These are phyloP conservation scores for Sandelia bainsii DNA, from an alignment of 2,797 vertebrate genomes.

Conservation along the genomic window DNA sequence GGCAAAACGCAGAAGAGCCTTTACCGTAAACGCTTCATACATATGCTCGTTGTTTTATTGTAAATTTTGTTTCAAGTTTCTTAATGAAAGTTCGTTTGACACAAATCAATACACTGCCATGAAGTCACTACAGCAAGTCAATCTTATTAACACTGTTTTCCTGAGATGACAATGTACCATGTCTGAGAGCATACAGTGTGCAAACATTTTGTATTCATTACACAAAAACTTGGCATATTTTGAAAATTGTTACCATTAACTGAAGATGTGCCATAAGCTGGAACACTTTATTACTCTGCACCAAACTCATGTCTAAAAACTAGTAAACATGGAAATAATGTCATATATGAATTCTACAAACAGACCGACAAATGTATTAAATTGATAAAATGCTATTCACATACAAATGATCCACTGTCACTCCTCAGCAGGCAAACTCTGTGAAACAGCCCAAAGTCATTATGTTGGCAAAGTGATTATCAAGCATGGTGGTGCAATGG, in stretches of 20 bases:
- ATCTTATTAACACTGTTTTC: slow-evolving; percentile 69
- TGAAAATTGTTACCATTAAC: slow-evolving; percentile 50
- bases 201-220: slow-evolving; percentile 42
- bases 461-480: slow-evolving; percentile 49
- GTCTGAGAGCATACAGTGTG: slow-evolving; percentile 54
- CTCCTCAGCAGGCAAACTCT: slow-evolving; percentile 52
- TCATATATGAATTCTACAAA: slow-evolving; percentile 52
- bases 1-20: background rate
- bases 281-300: slow-evolving; percentile 39
- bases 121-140: slow-evolving; percentile 54
- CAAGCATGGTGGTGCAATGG: slow-evolving; percentile 35
- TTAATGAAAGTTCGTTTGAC: slow-evolving; percentile 62
- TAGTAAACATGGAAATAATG: slow-evolving; percentile 42
- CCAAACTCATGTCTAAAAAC: slow-evolving; percentile 53
- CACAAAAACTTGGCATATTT: slow-evolving; percentile 52
- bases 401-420: slow-evolving; percentile 47
- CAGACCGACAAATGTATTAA: slow-evolving; percentile 54
- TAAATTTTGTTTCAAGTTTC: slow-evolving; percentile 54
- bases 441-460: slow-evolving; percentile 59
- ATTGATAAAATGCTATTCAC: slow-evolving; percentile 49
- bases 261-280: slow-evolving; percentile 41
- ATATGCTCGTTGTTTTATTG: slow-evolving; percentile 3
- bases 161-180: slow-evolving; percentile 77
- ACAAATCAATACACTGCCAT: slow-evolving; percentile 55
- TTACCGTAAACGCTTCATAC: background rate